Percentiles rank a stretch among this genome's conserved stretches.
Evolutionary conservation across 2,888 invertebrate species (phyloP).

Genomic region (Brachypalpus laphriformis): DNA sequence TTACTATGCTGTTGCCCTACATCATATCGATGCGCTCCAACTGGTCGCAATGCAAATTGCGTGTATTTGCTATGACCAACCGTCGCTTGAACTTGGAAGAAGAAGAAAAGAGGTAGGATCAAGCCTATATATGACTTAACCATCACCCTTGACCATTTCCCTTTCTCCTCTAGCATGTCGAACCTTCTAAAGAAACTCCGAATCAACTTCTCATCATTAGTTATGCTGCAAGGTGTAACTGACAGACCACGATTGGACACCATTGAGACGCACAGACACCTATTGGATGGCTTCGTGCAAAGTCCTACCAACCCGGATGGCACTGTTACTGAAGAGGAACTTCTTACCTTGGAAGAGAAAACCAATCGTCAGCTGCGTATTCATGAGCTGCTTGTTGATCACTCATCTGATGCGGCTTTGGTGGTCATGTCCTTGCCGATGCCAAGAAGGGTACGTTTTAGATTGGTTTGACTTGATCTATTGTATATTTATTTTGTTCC

Average conservation of each 20-base stretch:
- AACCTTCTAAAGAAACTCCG: slow-evolving; percentile 96
- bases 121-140: background rate
- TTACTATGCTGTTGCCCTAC: slow-evolving; percentile 93
- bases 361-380: slow-evolving; percentile 95
- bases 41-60: slow-evolving; percentile 90
- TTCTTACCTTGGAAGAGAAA: slow-evolving; percentile 88
- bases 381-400: slow-evolving; percentile 93
- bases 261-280: slow-evolving; percentile 88
- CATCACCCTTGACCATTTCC: background rate
- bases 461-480: background rate
- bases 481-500: background rate
- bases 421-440: slow-evolving; percentile 98
- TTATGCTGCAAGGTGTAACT: slow-evolving; percentile 95
- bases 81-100: slow-evolving; percentile 89
- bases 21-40: slow-evolving; percentile 91
- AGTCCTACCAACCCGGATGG: slow-evolving; percentile 81
- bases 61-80: slow-evolving; percentile 93
- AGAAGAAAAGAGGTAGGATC: slow-evolving; percentile 91
- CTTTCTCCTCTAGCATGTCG: slow-evolving; percentile 89
- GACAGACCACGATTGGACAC: slow-evolving; percentile 91
- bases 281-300: slow-evolving; percentile 87
- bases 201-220: slow-evolving; percentile 95
- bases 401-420: slow-evolving; percentile 93
- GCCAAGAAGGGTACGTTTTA: slow-evolving; percentile 89
- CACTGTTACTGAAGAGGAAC: slow-evolving; percentile 84